Evolutionary conservation across 2,888 invertebrate species (phyloP).

Genomic region (Drosophila cyrtoloma): DNA sequence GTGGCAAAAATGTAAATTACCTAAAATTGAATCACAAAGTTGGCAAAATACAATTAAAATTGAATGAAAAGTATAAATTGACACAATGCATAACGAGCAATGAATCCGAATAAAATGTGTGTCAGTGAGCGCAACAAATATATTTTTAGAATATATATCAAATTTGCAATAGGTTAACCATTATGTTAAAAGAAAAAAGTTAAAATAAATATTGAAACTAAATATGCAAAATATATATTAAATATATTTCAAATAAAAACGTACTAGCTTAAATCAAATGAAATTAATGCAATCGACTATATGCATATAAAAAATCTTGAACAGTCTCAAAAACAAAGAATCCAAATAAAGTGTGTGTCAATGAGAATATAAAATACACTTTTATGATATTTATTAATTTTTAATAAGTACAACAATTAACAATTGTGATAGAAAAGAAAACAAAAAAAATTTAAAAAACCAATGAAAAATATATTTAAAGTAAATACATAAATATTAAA

Average conservation of each 20-base stretch:
- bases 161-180: background rate
- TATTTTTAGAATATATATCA: background rate
- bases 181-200: background rate
- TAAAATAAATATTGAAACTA: background rate
- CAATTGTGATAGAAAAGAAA: background rate
- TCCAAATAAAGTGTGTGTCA: background rate
- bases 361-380: background rate
- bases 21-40: background rate
- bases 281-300: background rate
- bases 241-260: no score
- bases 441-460: no score
- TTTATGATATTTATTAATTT: background rate
- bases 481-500: background rate
- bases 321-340: background rate
- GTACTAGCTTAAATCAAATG: no score
- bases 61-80: background rate
- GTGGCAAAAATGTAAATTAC: background rate
- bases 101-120: background rate
- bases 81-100: background rate
- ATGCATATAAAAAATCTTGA: background rate
- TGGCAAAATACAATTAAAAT: background rate
- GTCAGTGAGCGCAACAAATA: background rate
- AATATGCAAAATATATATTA: background rate
- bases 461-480: background rate
- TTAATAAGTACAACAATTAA: background rate